phyloP scores from a whole-genome alignment of 2,797 vertebrate species.

The Catostomus latipinnis region DNA sequence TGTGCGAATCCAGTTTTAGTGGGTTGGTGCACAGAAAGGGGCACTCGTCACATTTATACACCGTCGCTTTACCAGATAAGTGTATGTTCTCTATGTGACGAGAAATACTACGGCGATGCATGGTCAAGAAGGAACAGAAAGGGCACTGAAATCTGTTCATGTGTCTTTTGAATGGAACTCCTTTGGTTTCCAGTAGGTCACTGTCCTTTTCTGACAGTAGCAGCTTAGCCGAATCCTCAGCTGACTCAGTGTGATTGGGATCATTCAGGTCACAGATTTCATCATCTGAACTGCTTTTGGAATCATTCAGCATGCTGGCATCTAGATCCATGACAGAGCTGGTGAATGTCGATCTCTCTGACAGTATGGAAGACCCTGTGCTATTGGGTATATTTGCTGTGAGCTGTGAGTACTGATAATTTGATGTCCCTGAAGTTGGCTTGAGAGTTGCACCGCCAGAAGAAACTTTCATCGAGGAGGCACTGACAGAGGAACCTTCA shows the following conservation, averaged over 20 bases:
- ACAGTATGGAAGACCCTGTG: conserved; percentile 87
- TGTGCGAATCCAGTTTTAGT: conserved; percentile 90
- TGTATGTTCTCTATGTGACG: conserved; percentile 99
- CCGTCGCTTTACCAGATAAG: conserved; percentile 92
- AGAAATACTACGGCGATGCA: conserved; percentile 96
- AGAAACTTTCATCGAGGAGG: conserved; percentile 72
- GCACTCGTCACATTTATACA: conserved; percentile 97
- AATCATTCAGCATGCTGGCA: conserved; percentile 87
- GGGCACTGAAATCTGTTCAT: conserved; percentile 98
- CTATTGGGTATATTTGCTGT: conserved; percentile 88
- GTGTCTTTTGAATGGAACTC: conserved; percentile 93
- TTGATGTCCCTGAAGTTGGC: conserved; percentile 80
- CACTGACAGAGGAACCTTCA: conserved; percentile 75
- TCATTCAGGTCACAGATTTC: conserved; percentile 92
- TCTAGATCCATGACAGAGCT: conserved; percentile 85
- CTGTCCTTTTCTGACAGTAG: conserved; percentile 93
- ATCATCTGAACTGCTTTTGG: conserved; percentile 90
- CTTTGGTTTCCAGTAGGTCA: conserved; percentile 96
- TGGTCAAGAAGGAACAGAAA: conserved; percentile 97
- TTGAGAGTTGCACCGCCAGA: conserved; percentile 78
- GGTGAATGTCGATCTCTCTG: conserved; percentile 86
- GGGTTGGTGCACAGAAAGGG: conserved; percentile 97
- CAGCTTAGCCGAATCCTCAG: conserved; percentile 87
- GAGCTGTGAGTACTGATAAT: conserved; percentile 87
- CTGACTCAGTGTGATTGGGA: conserved; percentile 86